Evolutionary conservation across 1,140 invertebrate genomes (phyloP).

Genomic region (Conus ventricosus): DNA sequence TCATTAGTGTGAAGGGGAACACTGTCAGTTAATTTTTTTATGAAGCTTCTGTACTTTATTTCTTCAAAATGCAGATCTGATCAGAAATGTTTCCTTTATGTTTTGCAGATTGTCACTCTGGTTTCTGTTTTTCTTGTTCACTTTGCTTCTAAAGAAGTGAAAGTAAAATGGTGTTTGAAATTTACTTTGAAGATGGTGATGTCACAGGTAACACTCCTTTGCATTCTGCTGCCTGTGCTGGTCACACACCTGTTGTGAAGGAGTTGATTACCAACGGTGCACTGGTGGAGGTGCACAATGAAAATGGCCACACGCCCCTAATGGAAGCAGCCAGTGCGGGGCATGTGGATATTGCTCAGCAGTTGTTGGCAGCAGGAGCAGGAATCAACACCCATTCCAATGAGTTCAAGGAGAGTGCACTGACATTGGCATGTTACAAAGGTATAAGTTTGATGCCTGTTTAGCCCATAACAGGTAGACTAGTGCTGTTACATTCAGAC

Average conservation of each 20-base stretch:
- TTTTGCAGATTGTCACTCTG: too few species aligned
- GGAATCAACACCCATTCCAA: slow-evolving; percentile 99
- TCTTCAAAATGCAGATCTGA: too few species aligned
- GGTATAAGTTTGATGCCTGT: slow-evolving; percentile 74
- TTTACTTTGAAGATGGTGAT: background rate
- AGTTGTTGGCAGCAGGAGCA: slow-evolving; percentile 92
- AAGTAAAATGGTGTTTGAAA: background rate
- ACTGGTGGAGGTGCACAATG: slow-evolving; percentile 98
- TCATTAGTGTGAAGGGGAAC: too few species aligned
- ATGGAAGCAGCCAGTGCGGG: slow-evolving; percentile 99
- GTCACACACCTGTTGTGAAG: slow-evolving; percentile 92
- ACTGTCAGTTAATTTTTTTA: too few species aligned
- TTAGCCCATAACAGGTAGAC: too few species aligned
- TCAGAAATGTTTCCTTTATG: too few species aligned
- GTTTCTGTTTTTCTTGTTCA: background rate
- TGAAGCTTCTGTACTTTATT: too few species aligned
- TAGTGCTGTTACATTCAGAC: too few species aligned
- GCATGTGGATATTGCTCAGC: slow-evolving; percentile 94
- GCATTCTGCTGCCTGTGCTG: slow-evolving; percentile 98
- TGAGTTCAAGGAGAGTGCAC: slow-evolving; percentile 91
- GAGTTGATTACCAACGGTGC: slow-evolving; percentile 92
- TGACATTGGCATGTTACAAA: slow-evolving; percentile 98
- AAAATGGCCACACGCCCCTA: slow-evolving; percentile 98
- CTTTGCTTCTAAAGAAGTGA: background rate
- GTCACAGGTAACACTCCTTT: slow-evolving; percentile 91